Evolutionary conservation across 2,113 vertebrate species (phyloP), one percentile per base, ranked within the genome.

Genomic region (Pomatostomus ruficeps): DNA sequence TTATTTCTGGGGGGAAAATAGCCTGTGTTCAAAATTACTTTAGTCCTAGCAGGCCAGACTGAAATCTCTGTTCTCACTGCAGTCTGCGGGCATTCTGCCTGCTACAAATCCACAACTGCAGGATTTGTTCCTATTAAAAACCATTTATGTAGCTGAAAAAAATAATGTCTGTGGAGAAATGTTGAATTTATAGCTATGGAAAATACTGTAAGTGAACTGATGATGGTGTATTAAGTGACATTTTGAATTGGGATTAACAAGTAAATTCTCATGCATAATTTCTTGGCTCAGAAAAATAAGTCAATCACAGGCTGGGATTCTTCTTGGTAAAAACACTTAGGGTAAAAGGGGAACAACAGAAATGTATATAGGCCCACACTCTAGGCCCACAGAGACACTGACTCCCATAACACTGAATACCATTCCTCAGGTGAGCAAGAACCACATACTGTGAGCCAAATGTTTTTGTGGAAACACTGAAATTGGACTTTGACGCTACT

Each of bases 91-190:
- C 81, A 43, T 82, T 89, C 83, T 96, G 94, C 93, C 88, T 91
- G 90, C 79, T 85, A 77, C 88, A 71, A 48, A 91, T 84, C 67
- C 11, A n/a, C 5, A 4, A 63, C 15, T 61, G 16, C 28, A 49
- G 63, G 83, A 90, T 86, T 93, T 85, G 78, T 78, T 89, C 71
- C 63, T 76, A 73, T 96, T 83, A 89, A 96, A 94, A 95, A 91
- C 13, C 51, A 88, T 76, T 82, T 80, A 71, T 40, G 46, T 77
- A 89, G 89, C 66, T 85, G 55, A 85, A 75, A 92, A 83, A 93
- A 84, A 59, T 12, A 35, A 35, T 11, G 33, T 55, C 42, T 66
- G 9, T 36, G 55, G 63, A 93, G 75, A 96, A 94, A 85, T 48
- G 36, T 10, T 90, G 51, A 70, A 91, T 85, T 89, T 91, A 71